Evolutionary conservation across 2,113 vertebrate species (phyloP), one percentile per base, ranked within the genome.

Genomic region (Macroglossus sobrinus): DNA sequence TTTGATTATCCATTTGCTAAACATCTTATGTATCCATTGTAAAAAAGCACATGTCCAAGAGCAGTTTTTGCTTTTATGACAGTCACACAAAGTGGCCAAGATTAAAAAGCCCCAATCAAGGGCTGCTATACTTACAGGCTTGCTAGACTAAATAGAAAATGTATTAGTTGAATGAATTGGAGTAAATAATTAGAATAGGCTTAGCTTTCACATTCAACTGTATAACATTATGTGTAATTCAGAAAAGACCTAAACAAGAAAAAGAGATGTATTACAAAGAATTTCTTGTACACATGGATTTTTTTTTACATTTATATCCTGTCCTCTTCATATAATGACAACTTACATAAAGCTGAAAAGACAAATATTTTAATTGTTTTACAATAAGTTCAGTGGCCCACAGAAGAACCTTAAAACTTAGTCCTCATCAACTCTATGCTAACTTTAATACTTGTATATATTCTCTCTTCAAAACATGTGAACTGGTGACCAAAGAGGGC

Each of bases 1-100:
- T 57, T 94, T 80, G 40, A 63, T 47, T 75, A 85, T 88, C 59
- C 55, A 72, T 76, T 96, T 71, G 66, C 68, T 50, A 92, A 90
- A 59, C 21, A 66, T 59, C 40, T 43, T 47, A 12, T 16, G 40
- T 28, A 13, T 13, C 4, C 16, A 53, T 59, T 64, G 19, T 75
- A 53, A 80, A 74, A 74, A 78, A 85, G 15, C 59, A n/a, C 7
- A 21, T 78, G 50, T 68, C 50, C 50, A 50, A 50, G 50, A 50
- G 50, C 50, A 50, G 4, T 16, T 50, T 50, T 50, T 50, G 43
- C 33, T 81, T 74, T 87, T 75, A 19, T 76, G 61, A n/a, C 33
- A 74, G 26, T 35, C 64, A 95, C 15, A 69, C 2, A 61, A 6
- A 50, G 7, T 68, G 8, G 21, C 35, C 45, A 82, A 87, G 26